Percentiles rank a stretch among this genome's conserved stretches.
Evolutionary conservation across 1,140 invertebrate species (phyloP).

Genomic region (Ptiloglossa arizonensis): DNA sequence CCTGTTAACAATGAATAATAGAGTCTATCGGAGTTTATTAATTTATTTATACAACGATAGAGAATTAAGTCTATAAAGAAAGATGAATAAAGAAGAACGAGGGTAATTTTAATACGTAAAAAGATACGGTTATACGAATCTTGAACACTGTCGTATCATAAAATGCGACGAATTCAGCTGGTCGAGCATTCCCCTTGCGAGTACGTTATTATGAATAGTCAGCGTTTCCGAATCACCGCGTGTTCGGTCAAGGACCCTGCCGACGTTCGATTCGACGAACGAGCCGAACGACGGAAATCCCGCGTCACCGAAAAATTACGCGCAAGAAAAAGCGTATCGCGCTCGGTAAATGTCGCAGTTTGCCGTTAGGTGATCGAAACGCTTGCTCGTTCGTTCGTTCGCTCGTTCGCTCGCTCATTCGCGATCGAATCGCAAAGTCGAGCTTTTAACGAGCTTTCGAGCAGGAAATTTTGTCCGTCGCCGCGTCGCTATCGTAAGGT

Average conservation of each 20-base stretch:
- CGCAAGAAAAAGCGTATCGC: neutral
- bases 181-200: neutral
- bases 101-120: too few relatives aligned
- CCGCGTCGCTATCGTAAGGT: constrained; percentile 1
- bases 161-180: neutral
- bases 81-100: constrained; percentile 41
- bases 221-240: constrained; percentile 44
- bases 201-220: constrained; percentile 47
- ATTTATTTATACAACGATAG: neutral
- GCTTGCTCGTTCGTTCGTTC: too few relatives aligned
- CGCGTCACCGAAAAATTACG: constrained; percentile 8
- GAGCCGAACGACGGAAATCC: constrained; percentile 38
- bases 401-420: too few relatives aligned
- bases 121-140: neutral
- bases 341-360: neutral
- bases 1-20: neutral
- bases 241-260: constrained; percentile 61
- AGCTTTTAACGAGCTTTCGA: neutral
- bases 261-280: constrained; percentile 26
- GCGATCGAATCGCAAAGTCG: neutral
- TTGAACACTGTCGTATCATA: neutral
- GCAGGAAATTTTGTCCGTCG: neutral
- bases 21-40: neutral
- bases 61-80: neutral
- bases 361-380: too few relatives aligned